phyloP scores from a whole-genome alignment of 2,113 vertebrate species.

The Tympanuchus pallidicinctus region DNA sequence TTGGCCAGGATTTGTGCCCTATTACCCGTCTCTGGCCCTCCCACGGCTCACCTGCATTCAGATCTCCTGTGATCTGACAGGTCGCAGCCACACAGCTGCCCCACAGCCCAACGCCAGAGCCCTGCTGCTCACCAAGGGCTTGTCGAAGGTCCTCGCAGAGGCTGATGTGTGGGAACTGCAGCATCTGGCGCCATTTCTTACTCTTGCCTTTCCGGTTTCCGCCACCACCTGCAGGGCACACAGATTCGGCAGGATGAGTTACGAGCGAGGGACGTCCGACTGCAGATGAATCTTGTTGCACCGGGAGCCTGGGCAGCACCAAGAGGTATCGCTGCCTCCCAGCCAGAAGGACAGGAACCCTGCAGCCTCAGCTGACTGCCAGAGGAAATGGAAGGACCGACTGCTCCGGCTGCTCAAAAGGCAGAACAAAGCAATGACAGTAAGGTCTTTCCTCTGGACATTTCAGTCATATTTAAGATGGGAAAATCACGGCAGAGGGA shows the following conservation, averaged over 20 bases:
- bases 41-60: rapidly evolving
- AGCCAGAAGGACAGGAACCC: neutral
- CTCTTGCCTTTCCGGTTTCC: conserved; percentile 98
- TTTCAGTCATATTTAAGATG: neutral
- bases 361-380: neutral
- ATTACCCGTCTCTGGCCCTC: rapidly evolving
- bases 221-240: conserved; percentile 86
- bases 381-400: neutral
- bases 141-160: conserved; percentile 94
- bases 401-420: neutral
- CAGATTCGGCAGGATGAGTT: neutral
- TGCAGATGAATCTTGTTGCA: neutral
- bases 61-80: neutral
- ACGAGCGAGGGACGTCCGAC: neutral
- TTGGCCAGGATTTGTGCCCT: neutral
- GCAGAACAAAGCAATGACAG: neutral
- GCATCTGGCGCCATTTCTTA: conserved; percentile 99
- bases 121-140: conserved; percentile 82
- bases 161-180: conserved; percentile 98
- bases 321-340: neutral
- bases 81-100: rapidly evolving
- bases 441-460: neutral
- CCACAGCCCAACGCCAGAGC: rapidly evolving
- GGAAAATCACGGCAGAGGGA: neutral
- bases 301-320: neutral